Percentiles rank a stretch among this genome's conserved stretches.
Evolutionary conservation across 2,888 invertebrate species (phyloP).

Genomic region (Pachycephus smyrnensis): DNA sequence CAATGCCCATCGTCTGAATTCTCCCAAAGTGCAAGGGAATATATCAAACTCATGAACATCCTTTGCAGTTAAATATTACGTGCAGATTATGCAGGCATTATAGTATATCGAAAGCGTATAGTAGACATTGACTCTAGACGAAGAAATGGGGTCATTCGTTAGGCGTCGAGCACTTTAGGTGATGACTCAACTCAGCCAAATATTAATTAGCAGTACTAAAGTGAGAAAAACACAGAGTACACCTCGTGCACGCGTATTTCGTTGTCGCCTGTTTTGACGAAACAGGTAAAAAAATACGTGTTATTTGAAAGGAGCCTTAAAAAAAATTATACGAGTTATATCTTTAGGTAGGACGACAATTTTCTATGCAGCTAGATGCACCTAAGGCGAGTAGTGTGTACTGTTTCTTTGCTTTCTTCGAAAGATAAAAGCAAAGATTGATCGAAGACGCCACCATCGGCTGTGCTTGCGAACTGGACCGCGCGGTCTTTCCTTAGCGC

Average conservation of each 20-base stretch:
- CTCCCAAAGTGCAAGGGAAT: background rate
- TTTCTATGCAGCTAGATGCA: slow-evolving; percentile 1
- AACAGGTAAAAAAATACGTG: background rate
- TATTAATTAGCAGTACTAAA: background rate
- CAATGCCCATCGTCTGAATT: background rate
- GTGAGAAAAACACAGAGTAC: background rate
- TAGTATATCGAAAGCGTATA: background rate
- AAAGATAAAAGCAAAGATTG: slow-evolving; percentile 87
- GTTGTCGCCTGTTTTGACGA: background rate
- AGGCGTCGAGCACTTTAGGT: background rate
- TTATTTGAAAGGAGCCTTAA: background rate
- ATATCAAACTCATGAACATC: background rate
- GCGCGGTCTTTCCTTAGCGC: slow-evolving; percentile 76
- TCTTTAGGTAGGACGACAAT: background rate
- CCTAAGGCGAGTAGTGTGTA: slow-evolving; percentile 64
- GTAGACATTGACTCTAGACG: background rate
- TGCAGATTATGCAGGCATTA: background rate
- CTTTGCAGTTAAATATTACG: background rate
- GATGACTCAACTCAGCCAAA: background rate
- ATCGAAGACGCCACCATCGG: slow-evolving; percentile 85
- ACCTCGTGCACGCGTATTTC: background rate
- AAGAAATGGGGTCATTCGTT: background rate
- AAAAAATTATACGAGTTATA: background rate
- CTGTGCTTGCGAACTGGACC: slow-evolving; percentile 75
- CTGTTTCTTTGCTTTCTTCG: slow-evolving; percentile 71